Conservation (phyloP, 2,888 invertebrate genomes). For the Dryadula phaetusa region DNA sequence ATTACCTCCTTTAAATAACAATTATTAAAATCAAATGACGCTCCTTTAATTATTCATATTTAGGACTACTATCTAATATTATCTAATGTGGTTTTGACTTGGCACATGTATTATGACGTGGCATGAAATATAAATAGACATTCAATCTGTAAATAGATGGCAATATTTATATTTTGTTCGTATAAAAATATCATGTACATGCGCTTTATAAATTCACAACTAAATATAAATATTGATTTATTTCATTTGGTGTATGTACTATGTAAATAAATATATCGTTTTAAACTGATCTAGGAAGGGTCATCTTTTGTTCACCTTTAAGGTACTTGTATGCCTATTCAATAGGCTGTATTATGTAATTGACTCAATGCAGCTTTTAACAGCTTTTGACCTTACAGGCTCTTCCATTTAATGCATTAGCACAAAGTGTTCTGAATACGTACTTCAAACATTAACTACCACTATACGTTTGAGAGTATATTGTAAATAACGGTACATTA, state of each 20-base stretch:
- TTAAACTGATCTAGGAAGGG: slow-evolving; percentile 1
- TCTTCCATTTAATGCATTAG: not conserved
- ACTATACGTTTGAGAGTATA: not conserved
- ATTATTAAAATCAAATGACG: too few species aligned
- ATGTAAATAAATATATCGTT: too few species aligned
- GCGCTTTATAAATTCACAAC: too few species aligned
- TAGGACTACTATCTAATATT: too few species aligned
- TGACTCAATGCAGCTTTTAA: slow-evolving; percentile 5
- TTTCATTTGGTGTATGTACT: too few species aligned
- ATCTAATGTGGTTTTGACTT: not conserved
- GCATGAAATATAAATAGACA: not conserved
- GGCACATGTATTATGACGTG: not conserved
- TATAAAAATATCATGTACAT: too few species aligned
- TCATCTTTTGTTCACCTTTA: not conserved
- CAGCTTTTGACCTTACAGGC: not conserved
- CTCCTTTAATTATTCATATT: too few species aligned
- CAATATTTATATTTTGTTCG: not conserved
- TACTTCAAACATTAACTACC: not conserved
- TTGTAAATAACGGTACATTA: too few species aligned
- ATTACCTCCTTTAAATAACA: too few species aligned
- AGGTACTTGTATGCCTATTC: not conserved
- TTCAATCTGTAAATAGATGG: slow-evolving; percentile 3
- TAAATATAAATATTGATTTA: too few species aligned
- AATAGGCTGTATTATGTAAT: slow-evolving; percentile 8
- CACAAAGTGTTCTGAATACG: slow-evolving; percentile 8